Conservation (phyloP, 2,113 vertebrate species). For the Salvelinus fontinalis region DNA sequence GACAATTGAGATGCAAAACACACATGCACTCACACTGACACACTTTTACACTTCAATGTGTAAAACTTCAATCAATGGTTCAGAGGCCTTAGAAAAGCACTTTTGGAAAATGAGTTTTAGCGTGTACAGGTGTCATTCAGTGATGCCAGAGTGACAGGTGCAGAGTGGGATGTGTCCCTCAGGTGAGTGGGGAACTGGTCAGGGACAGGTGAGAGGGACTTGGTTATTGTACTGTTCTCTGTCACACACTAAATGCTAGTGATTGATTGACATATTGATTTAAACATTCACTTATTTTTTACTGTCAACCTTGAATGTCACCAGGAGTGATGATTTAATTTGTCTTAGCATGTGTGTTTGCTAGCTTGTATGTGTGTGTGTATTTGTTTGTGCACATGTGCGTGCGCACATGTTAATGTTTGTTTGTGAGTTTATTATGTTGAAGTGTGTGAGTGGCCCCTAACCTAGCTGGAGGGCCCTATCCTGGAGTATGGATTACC, state of each 20-base stretch:
- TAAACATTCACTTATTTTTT: slow-evolving; percentile 53
- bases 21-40: neutral
- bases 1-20: too few species aligned
- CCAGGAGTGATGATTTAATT: slow-evolving; percentile 38
- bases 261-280: slow-evolving; percentile 52
- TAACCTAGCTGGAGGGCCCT: slow-evolving; percentile 71
- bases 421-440: slow-evolving; percentile 17
- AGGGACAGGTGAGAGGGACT: slow-evolving; percentile 8
- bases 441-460: slow-evolving; percentile 66
- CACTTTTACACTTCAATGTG: neutral
- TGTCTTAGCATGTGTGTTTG: neutral
- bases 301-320: slow-evolving; percentile 39
- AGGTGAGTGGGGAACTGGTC: slow-evolving; percentile 19
- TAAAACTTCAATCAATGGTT: neutral
- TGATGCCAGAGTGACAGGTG: slow-evolving; percentile 1
- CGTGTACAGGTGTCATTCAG: neutral
- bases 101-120: neutral
- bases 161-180: slow-evolving; percentile 4
- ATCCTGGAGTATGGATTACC: slow-evolving; percentile 91
- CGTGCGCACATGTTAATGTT: slow-evolving; percentile 34
- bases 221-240: neutral
- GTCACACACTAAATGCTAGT: neutral
- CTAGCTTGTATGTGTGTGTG: neutral
- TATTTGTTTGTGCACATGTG: neutral
- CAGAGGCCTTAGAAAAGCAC: slow-evolving; percentile 1